These are phyloP conservation scores for Diphyllodes magnificus DNA, from an alignment of 2,113 vertebrate species.

Conservation along the genomic window DNA sequence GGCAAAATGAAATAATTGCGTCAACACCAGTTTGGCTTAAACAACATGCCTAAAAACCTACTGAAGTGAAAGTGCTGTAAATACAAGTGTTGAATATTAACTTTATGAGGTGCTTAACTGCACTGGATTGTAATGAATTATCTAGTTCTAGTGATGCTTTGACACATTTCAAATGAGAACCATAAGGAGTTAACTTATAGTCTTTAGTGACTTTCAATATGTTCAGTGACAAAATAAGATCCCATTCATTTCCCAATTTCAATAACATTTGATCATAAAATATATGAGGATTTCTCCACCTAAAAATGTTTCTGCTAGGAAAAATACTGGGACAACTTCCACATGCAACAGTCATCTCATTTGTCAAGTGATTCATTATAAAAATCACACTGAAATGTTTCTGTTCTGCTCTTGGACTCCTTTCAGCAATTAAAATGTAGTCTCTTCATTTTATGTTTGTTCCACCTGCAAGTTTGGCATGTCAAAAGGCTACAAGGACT, in stretches of 20 bases:
- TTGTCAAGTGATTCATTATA: not conserved
- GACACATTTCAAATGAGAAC: conserved; percentile 71
- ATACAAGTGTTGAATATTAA: conserved; percentile 64
- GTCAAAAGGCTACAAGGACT: not conserved
- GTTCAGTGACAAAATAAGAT: conserved; percentile 12
- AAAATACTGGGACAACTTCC: not conserved
- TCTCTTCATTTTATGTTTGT: not conserved
- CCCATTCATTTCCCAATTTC: conserved; percentile 33
- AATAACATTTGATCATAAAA: not conserved
- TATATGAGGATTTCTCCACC: not conserved
- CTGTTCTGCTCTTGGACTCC: not conserved
- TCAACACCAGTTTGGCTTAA: conserved; percentile 58
- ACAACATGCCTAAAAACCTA: conserved; percentile 53
- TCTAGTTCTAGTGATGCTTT: conserved; percentile 70
- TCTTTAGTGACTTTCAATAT: conserved; percentile 36
- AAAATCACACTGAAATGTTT: not conserved
- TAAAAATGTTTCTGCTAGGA: not conserved
- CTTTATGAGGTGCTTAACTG: conserved; percentile 76
- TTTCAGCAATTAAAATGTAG: not conserved
- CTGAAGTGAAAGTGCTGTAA: conserved; percentile 54
- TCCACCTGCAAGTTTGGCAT: not conserved
- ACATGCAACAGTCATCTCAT: not conserved
- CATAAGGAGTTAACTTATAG: conserved; percentile 65
- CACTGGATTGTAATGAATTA: conserved; percentile 72
- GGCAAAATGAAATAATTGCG: conserved; percentile 48